These are phyloP conservation scores for Andrena trimmerana DNA, from an alignment of 2,888 invertebrate species.

Conservation along the genomic window DNA sequence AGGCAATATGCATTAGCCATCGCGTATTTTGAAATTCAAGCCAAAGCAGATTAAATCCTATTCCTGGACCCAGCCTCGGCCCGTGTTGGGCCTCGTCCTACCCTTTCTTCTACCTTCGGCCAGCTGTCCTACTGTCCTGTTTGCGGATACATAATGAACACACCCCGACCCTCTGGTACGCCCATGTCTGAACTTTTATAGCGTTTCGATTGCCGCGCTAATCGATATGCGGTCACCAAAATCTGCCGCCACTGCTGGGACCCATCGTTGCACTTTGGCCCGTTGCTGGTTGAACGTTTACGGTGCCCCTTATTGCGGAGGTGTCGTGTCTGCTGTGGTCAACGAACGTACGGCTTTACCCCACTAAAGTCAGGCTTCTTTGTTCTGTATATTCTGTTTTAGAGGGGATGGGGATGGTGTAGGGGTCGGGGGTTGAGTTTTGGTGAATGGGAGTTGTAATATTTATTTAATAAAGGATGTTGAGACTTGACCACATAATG, in stretches of 20 bases:
- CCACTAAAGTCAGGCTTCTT: background rate
- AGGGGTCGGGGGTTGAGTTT: background rate
- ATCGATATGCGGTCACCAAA: slow-evolving; percentile 60
- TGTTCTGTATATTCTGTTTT: background rate
- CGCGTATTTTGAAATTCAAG: slow-evolving; percentile 82
- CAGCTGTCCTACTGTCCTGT: slow-evolving; percentile 51
- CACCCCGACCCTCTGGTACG: slow-evolving; percentile 50
- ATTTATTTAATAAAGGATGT: no score
- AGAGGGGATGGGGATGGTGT: background rate
- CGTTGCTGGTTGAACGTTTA: slow-evolving; percentile 3
- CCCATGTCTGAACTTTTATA: slow-evolving; percentile 58
- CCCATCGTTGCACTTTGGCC: slow-evolving; percentile 25
- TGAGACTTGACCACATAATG: no score
- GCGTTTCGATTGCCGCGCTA: slow-evolving; percentile 59
- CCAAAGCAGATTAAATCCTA: slow-evolving; percentile 83
- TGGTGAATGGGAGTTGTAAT: background rate
- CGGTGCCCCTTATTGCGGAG: background rate
- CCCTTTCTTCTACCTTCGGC: slow-evolving; percentile 38
- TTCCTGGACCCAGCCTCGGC: slow-evolving; percentile 67
- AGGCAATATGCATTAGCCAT: slow-evolving; percentile 83
- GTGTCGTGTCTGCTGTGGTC: slow-evolving; percentile 10
- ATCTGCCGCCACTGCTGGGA: slow-evolving; percentile 20
- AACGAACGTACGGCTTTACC: slow-evolving; percentile 19
- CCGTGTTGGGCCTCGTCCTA: slow-evolving; percentile 40
- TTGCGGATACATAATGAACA: slow-evolving; percentile 74